Percentiles rank a stretch among this genome's conserved stretches.
Evolutionary conservation across 2,113 vertebrate species (phyloP).

Genomic region (Raja brachyura): DNA sequence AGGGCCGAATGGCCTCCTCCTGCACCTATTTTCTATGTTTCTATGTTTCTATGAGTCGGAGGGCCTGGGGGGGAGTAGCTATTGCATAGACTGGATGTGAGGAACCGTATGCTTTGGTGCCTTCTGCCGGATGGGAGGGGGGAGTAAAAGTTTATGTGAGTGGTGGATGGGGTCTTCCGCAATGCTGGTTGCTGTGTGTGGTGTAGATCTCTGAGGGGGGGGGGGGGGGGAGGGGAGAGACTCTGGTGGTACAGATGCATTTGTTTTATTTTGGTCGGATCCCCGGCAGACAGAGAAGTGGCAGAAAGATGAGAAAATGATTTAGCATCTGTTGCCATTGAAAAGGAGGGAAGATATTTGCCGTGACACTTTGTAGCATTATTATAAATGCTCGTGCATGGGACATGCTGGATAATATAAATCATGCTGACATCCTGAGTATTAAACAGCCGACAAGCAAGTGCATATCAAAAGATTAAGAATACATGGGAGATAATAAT

Average conservation of each 20-base stretch:
- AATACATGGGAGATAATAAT: neutral
- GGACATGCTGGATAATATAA: neutral
- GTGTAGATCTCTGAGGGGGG: no score
- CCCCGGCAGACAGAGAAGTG: neutral
- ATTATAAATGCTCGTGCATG: neutral
- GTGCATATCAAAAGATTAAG: conserved; percentile 7
- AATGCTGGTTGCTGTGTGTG: no score
- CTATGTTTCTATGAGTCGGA: no score
- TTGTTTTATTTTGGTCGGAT: neutral
- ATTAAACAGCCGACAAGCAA: neutral
- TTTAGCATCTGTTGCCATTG: conserved; percentile 9
- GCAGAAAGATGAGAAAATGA: neutral
- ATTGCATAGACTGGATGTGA: no score
- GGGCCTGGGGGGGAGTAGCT: no score
- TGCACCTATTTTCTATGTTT: no score
- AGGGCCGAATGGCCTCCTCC: no score
- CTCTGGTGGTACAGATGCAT: neutral
- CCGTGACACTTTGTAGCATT: neutral
- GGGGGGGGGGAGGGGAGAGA: no score
- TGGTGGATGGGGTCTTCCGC: no score
- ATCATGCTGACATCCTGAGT: neutral
- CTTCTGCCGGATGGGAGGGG: no score
- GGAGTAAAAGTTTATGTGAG: no score
- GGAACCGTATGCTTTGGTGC: no score
- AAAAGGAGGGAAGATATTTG: conserved; percentile 18